Evolutionary conservation across 2,888 invertebrate genomes (phyloP).

Genomic region (Cryptocephalus moraei): DNA sequence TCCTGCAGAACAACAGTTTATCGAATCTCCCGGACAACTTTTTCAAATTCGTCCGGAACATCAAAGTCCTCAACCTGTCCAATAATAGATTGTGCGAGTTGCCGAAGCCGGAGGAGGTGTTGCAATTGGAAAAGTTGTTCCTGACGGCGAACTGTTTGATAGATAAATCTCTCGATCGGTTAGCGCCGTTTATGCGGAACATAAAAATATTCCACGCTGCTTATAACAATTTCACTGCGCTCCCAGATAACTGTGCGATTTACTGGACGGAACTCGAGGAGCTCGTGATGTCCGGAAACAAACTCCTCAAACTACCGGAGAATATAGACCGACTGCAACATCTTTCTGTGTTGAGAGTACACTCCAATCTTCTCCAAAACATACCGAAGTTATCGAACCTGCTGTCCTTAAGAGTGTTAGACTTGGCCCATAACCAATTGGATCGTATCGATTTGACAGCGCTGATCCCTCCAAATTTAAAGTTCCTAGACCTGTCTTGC

Average conservation of each 20-base stretch:
- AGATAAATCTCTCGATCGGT: conserved; percentile 47
- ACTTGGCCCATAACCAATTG: conserved; percentile 76
- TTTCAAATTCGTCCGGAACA: conserved; percentile 53
- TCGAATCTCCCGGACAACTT: conserved; percentile 66
- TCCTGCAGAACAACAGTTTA: conserved; percentile 69
- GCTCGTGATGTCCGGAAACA: conserved; percentile 72
- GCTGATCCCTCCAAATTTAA: conserved; percentile 70
- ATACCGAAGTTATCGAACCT: conserved; percentile 70
- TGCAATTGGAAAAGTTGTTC: conserved; percentile 56
- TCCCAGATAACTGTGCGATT: conserved; percentile 64
- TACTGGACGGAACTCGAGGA: conserved; percentile 76
- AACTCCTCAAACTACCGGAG: conserved; percentile 64
- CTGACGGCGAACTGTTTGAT: conserved; percentile 68
- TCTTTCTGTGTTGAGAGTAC: conserved; percentile 65
- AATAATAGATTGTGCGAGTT: conserved; percentile 66
- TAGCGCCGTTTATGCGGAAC: conserved; percentile 53
- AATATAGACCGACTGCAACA: conserved; percentile 61
- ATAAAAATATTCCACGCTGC: conserved; percentile 65
- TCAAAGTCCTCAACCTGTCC: conserved; percentile 65
- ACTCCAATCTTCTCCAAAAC: conserved; percentile 67
- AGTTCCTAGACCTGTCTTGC: conserved; percentile 77
- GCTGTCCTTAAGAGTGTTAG: conserved; percentile 64
- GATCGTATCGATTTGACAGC: conserved; percentile 68
- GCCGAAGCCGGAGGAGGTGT: conserved; percentile 47
- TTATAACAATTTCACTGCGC: conserved; percentile 63